Percentiles rank a stretch among this genome's conserved stretches.
Conservation (phyloP, 2,113 vertebrate genomes). For the Megaceryle maxima region DNA sequence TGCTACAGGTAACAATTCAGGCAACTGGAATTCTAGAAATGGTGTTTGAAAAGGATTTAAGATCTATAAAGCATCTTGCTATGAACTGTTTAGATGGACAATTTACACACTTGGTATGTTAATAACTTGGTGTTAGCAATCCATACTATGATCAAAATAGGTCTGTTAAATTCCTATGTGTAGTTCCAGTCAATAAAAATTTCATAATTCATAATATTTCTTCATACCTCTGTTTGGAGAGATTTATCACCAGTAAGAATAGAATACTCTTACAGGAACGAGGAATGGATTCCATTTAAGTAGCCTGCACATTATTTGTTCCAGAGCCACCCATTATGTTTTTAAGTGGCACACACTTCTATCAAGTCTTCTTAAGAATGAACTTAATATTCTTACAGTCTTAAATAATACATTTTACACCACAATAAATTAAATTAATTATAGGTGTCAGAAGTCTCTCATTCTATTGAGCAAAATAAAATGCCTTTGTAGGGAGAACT, state of each 20-base stretch:
- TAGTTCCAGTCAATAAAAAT: not conserved
- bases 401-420: not conserved
- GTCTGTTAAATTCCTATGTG: not conserved
- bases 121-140: not conserved
- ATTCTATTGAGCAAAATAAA: not conserved
- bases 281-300: not conserved
- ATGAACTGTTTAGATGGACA: not conserved
- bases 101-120: not conserved
- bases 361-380: not conserved
- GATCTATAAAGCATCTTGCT: not conserved
- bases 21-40: constrained; percentile 36
- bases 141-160: not conserved
- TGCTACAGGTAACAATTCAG: not conserved
- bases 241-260: not conserved
- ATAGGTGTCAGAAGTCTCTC: not conserved
- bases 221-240: not conserved
- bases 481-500: not conserved
- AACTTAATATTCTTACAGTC: not conserved
- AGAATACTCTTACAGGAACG: not conserved
- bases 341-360: not conserved
- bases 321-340: not conserved
- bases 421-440: not conserved
- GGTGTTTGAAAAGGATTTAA: not conserved
- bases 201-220: not conserved
- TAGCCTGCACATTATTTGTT: not conserved